Percentiles rank a stretch among this genome's conserved stretches.
Evolutionary conservation across 1,140 invertebrate species (phyloP).

Genomic region (Oreohelix idahoensis): DNA sequence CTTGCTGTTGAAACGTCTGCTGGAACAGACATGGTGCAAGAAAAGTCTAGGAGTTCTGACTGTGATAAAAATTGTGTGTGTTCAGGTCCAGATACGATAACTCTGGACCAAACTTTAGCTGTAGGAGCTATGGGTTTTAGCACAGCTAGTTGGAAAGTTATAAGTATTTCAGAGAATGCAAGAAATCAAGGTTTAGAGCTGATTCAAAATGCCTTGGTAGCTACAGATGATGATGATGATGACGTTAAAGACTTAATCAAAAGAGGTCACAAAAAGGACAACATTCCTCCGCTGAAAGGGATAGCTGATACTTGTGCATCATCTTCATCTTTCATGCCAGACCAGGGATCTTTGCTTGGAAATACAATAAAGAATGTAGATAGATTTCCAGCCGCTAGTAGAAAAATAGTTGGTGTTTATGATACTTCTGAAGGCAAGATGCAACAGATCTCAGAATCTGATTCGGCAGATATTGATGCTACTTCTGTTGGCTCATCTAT

Average conservation of each 20-base stretch:
- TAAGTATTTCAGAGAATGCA: slow-evolving; percentile 29
- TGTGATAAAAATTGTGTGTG: neutral
- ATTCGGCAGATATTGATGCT: too few relatives aligned
- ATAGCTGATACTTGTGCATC: neutral
- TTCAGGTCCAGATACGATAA: neutral
- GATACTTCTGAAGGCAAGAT: too few relatives aligned
- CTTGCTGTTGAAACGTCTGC: too few relatives aligned
- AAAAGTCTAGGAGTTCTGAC: neutral
- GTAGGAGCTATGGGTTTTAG: neutral
- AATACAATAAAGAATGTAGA: neutral
- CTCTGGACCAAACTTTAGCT: neutral
- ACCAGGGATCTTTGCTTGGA: neutral
- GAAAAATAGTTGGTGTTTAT: too few relatives aligned
- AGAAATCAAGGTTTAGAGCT: slow-evolving; percentile 13
- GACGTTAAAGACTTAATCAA: neutral
- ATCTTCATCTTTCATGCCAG: neutral
- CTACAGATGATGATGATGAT: slow-evolving; percentile 3
- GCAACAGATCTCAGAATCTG: too few relatives aligned
- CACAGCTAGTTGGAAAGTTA: slow-evolving; percentile 20
- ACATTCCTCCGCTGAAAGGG: neutral
- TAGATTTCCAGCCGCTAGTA: too few relatives aligned
- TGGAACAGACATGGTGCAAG: neutral
- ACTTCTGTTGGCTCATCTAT: too few relatives aligned
- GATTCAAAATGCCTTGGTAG: neutral
- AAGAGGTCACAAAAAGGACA: neutral